Percentiles rank a stretch among this genome's conserved stretches.
Evolutionary conservation across 2,113 vertebrate species (phyloP).

Genomic region (Vulpes lagopus): DNA sequence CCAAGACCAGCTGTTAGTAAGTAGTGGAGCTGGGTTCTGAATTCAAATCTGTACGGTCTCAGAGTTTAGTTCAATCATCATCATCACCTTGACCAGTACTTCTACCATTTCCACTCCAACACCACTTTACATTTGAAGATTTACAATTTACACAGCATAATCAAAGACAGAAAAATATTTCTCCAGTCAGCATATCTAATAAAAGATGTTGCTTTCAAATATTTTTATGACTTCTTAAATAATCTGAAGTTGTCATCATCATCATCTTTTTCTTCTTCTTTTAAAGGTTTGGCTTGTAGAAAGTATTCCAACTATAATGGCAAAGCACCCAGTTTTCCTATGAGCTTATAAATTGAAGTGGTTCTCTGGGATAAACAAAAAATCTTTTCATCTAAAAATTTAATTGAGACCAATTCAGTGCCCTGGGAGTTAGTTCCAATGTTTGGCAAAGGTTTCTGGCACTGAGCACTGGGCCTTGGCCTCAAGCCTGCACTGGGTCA

Average conservation of each 20-base stretch:
- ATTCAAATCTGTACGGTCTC: neutral
- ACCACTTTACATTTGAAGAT: neutral
- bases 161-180: constrained; percentile 38
- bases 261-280: neutral
- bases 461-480: neutral
- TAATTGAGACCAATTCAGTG: constrained; percentile 72
- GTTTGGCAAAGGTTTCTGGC: constrained; percentile 71
- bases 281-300: constrained; percentile 40
- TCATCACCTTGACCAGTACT: neutral
- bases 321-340: constrained; percentile 52
- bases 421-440: constrained; percentile 63
- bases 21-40: neutral
- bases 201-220: constrained; percentile 47
- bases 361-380: constrained; percentile 61
- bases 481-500: constrained; percentile 58
- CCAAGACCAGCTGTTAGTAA: neutral
- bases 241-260: neutral
- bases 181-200: neutral
- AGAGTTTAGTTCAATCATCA: neutral
- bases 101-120: neutral
- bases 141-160: constrained; percentile 12
- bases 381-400: constrained; percentile 70
- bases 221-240: constrained; percentile 55
- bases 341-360: constrained; percentile 68
- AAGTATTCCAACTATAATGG: constrained; percentile 42